These are phyloP conservation scores for Centrocercus urophasianus DNA, from an alignment of 2,113 vertebrate species.

Conservation along the genomic window DNA sequence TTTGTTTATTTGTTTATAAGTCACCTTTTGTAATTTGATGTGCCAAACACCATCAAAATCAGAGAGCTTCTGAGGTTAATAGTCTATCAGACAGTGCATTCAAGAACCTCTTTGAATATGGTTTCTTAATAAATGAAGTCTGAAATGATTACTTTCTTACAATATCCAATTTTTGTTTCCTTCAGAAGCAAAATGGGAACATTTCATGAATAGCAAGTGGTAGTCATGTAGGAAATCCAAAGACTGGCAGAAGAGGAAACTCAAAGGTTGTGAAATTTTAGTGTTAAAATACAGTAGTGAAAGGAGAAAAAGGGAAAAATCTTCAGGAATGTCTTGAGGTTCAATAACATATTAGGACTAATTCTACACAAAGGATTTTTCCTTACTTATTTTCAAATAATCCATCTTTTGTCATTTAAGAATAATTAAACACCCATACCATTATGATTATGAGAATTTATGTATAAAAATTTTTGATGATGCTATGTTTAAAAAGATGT, in stretches of 20 bases:
- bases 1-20: constrained; percentile 8
- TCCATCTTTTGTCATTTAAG: not conserved
- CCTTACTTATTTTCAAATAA: not conserved
- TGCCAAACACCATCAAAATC: not conserved
- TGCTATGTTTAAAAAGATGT: not conserved
- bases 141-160: constrained; percentile 17
- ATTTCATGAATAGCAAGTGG: constrained; percentile 38
- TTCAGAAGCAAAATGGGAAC: constrained; percentile 37
- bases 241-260: not conserved
- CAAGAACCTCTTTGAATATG: constrained; percentile 17
- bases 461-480: not conserved
- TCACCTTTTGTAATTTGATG: constrained; percentile 30
- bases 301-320: not conserved
- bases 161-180: constrained; percentile 33
- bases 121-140: constrained; percentile 50
- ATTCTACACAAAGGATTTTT: not conserved
- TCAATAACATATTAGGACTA: not conserved
- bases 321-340: not conserved
- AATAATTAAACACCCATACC: not conserved
- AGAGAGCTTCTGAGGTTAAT: constrained; percentile 23
- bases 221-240: not conserved
- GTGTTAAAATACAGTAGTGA: not conserved
- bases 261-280: not conserved
- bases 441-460: not conserved
- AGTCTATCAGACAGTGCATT: constrained; percentile 34